Base-by-base conservation (phyloP, 2,888 invertebrate species). In the Rotaria macrura region DNA sequence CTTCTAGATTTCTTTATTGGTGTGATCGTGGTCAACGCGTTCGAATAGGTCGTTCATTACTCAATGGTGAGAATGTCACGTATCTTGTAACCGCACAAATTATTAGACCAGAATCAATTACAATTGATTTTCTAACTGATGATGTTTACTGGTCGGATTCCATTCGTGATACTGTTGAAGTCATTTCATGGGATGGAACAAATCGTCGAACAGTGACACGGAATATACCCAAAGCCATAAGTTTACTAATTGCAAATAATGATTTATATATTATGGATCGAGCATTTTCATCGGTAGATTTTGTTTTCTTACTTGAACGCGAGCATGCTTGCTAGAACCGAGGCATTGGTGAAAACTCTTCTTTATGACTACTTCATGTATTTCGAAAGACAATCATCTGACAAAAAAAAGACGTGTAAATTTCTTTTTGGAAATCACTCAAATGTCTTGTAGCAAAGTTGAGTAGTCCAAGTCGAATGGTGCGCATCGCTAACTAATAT, bases 81-180 rank as follows among this genome's bases (percentile, higher is more conserved):
- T 94, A 95, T 0, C 92, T 98, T 20, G 95, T 97, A 0, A 95
- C 94, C 0, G 94, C 94, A 0, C 95, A 95, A n/a, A 95, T 98
- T 87, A 94, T 94, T 25, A 94, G 94, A 88, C 97, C 97, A 0
- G 92, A 89, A 87, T 96, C 96, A 90, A 91, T 97, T 52, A 95
- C 96, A 0, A 94, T 98, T 43, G 98, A 98, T 89, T 95, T 95
- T 93, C 91, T 93, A 79, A 96, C 96, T 0, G 95, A 97, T 89
- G 96, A 97, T 90, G 94, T 99, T 0, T 99, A 95, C 90, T 99
- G 98, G 98, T 96, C 96, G 0, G 99, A 99, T 90, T 95, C 96
- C 0, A 94, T 95, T 90, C 92, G 96, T 49, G 98, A 99, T 89
- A 95, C 94, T 89, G 96, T 99, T 40, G 85, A 85, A 84, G 65